These are phyloP conservation scores for Reticulitermes lucifugus DNA, from an alignment of 2,888 invertebrate species.

Conservation along the genomic window DNA sequence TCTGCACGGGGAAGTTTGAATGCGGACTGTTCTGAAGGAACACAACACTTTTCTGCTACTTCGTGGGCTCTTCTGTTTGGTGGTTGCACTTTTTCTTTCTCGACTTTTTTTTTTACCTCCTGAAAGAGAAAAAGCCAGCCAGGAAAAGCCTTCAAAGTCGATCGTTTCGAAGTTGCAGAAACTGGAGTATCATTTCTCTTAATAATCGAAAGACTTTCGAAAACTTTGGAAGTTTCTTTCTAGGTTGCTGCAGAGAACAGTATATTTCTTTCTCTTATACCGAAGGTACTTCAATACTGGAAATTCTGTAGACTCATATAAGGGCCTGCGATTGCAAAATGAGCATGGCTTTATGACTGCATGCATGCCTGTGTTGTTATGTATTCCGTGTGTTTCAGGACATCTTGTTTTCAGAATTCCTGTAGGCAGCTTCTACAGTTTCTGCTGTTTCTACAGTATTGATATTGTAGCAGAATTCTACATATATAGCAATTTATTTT, in stretches of 20 bases:
- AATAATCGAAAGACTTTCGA: slow-evolving; percentile 37
- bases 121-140: not conserved
- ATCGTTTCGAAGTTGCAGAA: not conserved
- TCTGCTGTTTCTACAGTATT: too few relatives aligned
- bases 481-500: too few relatives aligned
- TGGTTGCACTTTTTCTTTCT: not conserved
- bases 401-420: too few relatives aligned
- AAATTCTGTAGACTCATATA: not conserved
- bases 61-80: not conserved
- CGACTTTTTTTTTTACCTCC: not conserved
- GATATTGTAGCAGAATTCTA: too few relatives aligned
- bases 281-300: slow-evolving; percentile 22
- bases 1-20: not conserved
- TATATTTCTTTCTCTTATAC: slow-evolving; percentile 37
- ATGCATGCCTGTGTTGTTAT: not conserved
- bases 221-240: slow-evolving; percentile 26
- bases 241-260: slow-evolving; percentile 13
- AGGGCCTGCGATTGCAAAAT: not conserved
- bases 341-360: not conserved
- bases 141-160: slow-evolving; percentile 16
- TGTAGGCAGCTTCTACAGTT: too few relatives aligned
- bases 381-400: not conserved
- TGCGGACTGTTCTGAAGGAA: not conserved
- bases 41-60: not conserved
- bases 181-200: slow-evolving; percentile 39